Evolutionary conservation across 2,888 invertebrate species (phyloP), one percentile per base, ranked within the genome.

Genomic region (Ptycholaimellus sp.): DNA sequence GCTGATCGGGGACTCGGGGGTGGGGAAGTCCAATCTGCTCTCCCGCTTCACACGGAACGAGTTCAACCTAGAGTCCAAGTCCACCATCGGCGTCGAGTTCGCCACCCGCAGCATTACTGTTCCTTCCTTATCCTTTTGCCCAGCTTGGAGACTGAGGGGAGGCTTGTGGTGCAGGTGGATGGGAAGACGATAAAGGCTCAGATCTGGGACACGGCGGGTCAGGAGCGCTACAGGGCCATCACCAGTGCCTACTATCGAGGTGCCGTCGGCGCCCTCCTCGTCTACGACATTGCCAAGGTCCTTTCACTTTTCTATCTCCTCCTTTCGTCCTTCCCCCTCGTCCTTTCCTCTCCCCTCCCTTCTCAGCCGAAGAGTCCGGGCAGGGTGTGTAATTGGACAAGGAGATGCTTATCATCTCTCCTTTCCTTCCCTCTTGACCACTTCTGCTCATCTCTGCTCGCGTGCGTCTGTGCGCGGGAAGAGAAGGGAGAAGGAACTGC

Each of bases 21-120:
- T 99, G 57, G 96, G 96, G 50, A 99, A 99, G 70, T 87, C 85
- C 72, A 99, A 96, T 70, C 72, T 99, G 51, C 71, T 99, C 47
- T 93, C 93, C 45, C 73, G 96, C 66, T 99, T 99, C 68, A 99
- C 96, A 67, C 76, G 96, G 65, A 99, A 99, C 72, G 96, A 99
- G 72, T 99, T 99, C 67, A 99, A 96, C 69, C 71, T 99, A 69
- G 96, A 99, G 70, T 93, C 90, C 51, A 99, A 96, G 69, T 93
- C 93, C 50, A 99, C 96, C 56, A 99, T 99, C 68, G 96, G 96
- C 46, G 96, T 99, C 56, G 96, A 99, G 69, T 99, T 99, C 68
- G 96, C 96, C 44, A 96, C 93, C 49, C 73, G 87, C 62, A 85
- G 83, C 70, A 85, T 85, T 74, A n/a, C n/a, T n/a, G n/a, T n/a